These are phyloP conservation scores for Melanaphis sacchari DNA, from an alignment of 1,140 invertebrate genomes.

Conservation along the genomic window DNA sequence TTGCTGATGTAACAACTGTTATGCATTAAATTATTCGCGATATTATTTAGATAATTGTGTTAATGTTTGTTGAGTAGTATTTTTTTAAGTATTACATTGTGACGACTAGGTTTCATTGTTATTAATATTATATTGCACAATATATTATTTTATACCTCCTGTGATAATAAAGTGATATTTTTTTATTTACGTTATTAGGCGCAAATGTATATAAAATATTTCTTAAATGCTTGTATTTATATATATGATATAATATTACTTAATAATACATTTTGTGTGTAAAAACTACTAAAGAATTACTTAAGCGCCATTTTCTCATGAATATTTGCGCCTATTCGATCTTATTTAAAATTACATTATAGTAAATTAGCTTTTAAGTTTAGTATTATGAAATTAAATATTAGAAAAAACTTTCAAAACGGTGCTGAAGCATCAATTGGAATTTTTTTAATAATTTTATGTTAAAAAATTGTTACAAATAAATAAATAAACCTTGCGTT, in stretches of 20 bases:
- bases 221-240: background rate
- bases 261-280: background rate
- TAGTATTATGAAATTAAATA: background rate
- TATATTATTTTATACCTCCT: constrained; percentile 44
- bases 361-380: background rate
- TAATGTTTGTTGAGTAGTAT: background rate
- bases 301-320: background rate
- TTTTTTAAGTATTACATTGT: background rate
- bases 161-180: constrained; percentile 49
- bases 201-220: constrained; percentile 12
- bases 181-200: constrained; percentile 20
- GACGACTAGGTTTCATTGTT: background rate
- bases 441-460: background rate
- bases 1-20: background rate
- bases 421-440: background rate
- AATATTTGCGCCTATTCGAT: background rate
- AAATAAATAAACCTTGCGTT: background rate
- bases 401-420: background rate
- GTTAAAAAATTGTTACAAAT: background rate
- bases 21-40: background rate
- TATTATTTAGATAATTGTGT: background rate
- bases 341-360: background rate
- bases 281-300: background rate
- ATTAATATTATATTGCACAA: constrained; percentile 20
- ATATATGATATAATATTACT: background rate